Percentiles rank a stretch among this genome's conserved stretches.
Evolutionary conservation across 2,888 invertebrate genomes (phyloP).

Genomic region (Agrotis puta): DNA sequence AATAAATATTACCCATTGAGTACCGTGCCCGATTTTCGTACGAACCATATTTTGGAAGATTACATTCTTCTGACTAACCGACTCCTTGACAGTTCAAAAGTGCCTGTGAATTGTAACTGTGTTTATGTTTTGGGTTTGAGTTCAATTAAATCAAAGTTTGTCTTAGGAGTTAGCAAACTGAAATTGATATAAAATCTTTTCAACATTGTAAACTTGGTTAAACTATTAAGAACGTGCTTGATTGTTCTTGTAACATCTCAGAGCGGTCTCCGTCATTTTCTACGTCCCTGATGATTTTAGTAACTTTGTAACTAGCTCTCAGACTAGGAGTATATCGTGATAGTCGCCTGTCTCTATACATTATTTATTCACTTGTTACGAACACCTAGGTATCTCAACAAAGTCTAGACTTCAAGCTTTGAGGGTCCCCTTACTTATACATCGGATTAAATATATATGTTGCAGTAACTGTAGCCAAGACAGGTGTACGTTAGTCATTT

Average conservation of each 20-base stretch:
- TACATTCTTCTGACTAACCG: background rate
- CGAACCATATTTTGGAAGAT: background rate
- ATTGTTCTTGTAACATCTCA: background rate
- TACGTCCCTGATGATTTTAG: background rate
- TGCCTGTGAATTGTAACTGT: background rate
- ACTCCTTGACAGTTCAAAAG: background rate
- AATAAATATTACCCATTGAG: too few species aligned
- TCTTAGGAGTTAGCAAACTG: background rate
- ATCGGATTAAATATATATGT: slow-evolving; percentile 52
- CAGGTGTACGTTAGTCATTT: slow-evolving; percentile 12
- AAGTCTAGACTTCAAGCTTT: slow-evolving; percentile 36
- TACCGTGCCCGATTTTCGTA: too few species aligned
- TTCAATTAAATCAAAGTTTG: background rate
- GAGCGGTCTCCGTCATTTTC: background rate
- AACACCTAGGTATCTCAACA: slow-evolving; percentile 15
- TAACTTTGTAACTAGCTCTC: slow-evolving; percentile 15
- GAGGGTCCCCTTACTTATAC: slow-evolving; percentile 35
- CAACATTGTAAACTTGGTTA: background rate
- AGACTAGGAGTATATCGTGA: slow-evolving; percentile 34
- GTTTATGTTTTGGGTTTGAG: background rate
- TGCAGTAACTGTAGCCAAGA: slow-evolving; percentile 10
- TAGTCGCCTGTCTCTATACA: slow-evolving; percentile 29
- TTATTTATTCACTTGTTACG: slow-evolving; percentile 53
- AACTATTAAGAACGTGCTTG: background rate
- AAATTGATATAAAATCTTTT: background rate